A percentile compares a stretch with the other conserved stretches of the same genome.
Conservation (phyloP, 1,140 invertebrate species). For the Hestina assimilis region DNA sequence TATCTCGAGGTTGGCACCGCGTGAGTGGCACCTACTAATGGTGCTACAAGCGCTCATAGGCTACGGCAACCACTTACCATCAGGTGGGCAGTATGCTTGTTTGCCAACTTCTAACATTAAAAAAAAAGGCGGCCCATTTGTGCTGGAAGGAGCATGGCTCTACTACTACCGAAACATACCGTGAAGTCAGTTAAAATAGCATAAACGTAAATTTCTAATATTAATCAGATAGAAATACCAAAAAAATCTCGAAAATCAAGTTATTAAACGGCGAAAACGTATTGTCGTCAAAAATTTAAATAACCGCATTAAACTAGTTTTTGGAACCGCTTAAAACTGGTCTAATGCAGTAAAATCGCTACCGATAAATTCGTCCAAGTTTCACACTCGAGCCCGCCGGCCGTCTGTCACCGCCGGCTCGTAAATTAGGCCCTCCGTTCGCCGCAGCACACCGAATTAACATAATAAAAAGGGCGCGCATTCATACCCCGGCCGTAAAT, state of each 20-base stretch:
- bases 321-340: constrained; percentile 8
- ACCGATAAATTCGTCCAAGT: constrained; percentile 29
- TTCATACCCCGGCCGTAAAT: constrained; percentile 57
- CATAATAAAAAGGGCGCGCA: constrained; percentile 63
- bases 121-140: too few species aligned
- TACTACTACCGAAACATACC: too few species aligned
- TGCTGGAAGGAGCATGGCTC: too few species aligned
- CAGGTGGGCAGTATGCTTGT: too few species aligned
- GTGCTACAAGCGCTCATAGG: too few species aligned
- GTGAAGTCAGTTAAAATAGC: too few species aligned
- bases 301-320: not conserved
- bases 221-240: too few species aligned
- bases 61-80: too few species aligned
- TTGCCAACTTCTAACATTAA: too few species aligned
- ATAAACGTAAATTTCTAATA: too few species aligned
- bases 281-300: constrained; percentile 1
- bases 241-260: not conserved
- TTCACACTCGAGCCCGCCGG: constrained; percentile 16
- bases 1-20: too few species aligned
- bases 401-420: constrained; percentile 30
- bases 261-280: not conserved
- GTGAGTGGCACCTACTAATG: too few species aligned
- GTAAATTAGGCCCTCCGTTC: constrained; percentile 43
- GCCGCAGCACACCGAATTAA: constrained; percentile 43
- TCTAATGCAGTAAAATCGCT: constrained; percentile 15